phyloP scores from a whole-genome alignment of 2,888 invertebrate genomes.

The Ditula angustiorana region DNA sequence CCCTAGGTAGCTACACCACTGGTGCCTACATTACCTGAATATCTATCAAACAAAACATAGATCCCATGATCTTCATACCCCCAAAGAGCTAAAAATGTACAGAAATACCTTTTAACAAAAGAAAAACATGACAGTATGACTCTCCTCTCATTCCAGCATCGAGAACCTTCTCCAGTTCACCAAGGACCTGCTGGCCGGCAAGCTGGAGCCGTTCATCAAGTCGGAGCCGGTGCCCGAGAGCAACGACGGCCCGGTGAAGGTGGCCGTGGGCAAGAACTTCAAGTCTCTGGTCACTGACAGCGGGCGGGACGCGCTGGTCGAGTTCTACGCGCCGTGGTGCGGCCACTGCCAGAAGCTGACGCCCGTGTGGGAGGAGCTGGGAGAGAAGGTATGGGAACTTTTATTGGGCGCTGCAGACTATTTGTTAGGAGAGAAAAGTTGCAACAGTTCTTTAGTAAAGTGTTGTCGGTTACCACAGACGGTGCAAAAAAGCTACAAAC shows the following conservation, averaged over 20 bases:
- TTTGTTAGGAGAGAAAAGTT: too few relatives aligned
- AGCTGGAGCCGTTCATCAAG: constrained; percentile 96
- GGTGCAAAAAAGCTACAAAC: too few relatives aligned
- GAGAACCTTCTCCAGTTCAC: constrained; percentile 94
- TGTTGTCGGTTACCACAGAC: too few relatives aligned
- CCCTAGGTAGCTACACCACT: too few relatives aligned
- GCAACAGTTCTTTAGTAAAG: too few relatives aligned
- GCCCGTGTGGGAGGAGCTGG: constrained; percentile 97
- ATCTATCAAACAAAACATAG: too few relatives aligned
- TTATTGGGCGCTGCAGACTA: too few relatives aligned
- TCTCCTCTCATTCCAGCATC: constrained; percentile 82
- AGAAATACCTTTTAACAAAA: too few relatives aligned
- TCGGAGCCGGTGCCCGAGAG: constrained; percentile 96
- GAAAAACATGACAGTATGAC: too few relatives aligned
- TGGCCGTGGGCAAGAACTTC: constrained; percentile 98
- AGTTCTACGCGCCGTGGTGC: constrained; percentile 99
- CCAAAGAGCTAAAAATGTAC: too few relatives aligned
- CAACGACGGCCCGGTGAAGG: constrained; percentile 93
- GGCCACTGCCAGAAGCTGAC: constrained; percentile 99
- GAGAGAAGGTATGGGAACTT: constrained; percentile 87
- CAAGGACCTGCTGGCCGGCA: constrained; percentile 92
- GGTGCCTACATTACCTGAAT: too few relatives aligned
- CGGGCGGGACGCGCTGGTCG: constrained; percentile 96
- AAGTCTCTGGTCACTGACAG: constrained; percentile 96
- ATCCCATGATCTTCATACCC: too few relatives aligned